These are phyloP conservation scores for Steromphala cineraria DNA, from an alignment of 2,888 invertebrate species.

Conservation along the genomic window DNA sequence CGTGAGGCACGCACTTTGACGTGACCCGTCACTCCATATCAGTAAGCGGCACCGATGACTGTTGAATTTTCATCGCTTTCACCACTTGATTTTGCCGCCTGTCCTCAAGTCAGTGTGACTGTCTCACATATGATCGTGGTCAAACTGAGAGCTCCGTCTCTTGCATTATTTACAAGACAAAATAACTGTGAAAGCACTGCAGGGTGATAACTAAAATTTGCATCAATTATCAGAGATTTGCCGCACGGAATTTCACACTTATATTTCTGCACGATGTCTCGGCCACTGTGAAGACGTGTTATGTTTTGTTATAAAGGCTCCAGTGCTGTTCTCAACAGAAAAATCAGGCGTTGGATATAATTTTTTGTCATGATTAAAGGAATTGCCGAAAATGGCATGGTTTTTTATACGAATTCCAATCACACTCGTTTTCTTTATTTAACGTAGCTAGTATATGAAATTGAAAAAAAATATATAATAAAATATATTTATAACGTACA, in stretches of 20 bases:
- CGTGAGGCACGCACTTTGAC: not conserved
- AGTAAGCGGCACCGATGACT: not conserved
- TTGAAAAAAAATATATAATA: too few species aligned
- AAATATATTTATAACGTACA: too few species aligned
- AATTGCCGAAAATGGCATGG: too few species aligned
- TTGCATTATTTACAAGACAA: not conserved
- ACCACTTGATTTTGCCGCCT: not conserved
- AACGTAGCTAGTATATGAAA: too few species aligned
- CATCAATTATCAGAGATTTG: not conserved
- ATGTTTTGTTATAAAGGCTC: too few species aligned
- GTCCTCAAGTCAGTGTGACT: not conserved
- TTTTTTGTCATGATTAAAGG: too few species aligned
- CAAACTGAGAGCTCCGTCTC: not conserved
- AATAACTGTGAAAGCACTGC: not conserved
- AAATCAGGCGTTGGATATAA: too few species aligned
- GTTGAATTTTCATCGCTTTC: slow-evolving; percentile 3
- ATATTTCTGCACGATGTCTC: too few species aligned
- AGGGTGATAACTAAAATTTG: not conserved
- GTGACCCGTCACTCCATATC: not conserved
- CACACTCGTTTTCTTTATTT: too few species aligned
- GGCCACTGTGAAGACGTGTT: too few species aligned
- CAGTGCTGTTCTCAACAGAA: too few species aligned
- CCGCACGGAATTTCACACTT: not conserved
- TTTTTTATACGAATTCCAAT: too few species aligned
- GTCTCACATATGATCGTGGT: not conserved